These are phyloP conservation scores for Actinopyga echinites DNA, from an alignment of 53 echinoderm and acorn worm species.

Conservation along the genomic window DNA sequence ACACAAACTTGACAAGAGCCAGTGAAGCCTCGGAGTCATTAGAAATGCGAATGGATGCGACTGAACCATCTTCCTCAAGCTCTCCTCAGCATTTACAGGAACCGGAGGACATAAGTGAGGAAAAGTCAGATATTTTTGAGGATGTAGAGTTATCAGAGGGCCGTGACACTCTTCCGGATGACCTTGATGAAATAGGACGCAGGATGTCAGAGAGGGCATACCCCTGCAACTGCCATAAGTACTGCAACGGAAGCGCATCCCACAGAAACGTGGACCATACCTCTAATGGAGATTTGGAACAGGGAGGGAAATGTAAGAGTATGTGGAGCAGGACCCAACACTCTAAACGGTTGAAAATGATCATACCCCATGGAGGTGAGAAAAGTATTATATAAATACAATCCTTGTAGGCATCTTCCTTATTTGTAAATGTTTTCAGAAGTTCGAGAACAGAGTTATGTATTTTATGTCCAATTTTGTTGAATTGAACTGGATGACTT, in stretches of 20 bases:
- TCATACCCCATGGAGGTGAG: constrained; percentile 94
- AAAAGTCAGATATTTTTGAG: constrained; percentile 13
- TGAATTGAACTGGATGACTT: no score
- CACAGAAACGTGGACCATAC: constrained; percentile 8
- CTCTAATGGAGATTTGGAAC: constrained; percentile 58
- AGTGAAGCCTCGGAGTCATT: constrained; percentile 28
- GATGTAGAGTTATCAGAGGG: constrained; percentile 40
- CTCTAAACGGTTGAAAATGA: constrained; percentile 87
- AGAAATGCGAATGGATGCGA: constrained; percentile 32
- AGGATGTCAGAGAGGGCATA: constrained; percentile 57
- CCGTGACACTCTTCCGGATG: constrained; percentile 20
- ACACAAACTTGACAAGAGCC: constrained; percentile 14
- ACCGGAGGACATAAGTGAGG: neutral
- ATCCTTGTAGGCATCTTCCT: no score
- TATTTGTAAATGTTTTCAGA: no score
- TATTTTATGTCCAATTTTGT: no score
- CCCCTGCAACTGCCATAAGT: constrained; percentile 83
- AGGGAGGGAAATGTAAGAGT: constrained; percentile 70
- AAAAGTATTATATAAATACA: neutral
- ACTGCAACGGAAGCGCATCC: constrained; percentile 62
- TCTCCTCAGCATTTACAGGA: neutral
- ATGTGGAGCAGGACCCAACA: constrained; percentile 90
- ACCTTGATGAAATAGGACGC: constrained; percentile 34
- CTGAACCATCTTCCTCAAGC: constrained; percentile 18
- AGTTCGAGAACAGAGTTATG: no score